Percentiles rank a stretch among this genome's conserved stretches.
Evolutionary conservation across 2,113 vertebrate species (phyloP).

Genomic region (Isurus oxyrinchus): DNA sequence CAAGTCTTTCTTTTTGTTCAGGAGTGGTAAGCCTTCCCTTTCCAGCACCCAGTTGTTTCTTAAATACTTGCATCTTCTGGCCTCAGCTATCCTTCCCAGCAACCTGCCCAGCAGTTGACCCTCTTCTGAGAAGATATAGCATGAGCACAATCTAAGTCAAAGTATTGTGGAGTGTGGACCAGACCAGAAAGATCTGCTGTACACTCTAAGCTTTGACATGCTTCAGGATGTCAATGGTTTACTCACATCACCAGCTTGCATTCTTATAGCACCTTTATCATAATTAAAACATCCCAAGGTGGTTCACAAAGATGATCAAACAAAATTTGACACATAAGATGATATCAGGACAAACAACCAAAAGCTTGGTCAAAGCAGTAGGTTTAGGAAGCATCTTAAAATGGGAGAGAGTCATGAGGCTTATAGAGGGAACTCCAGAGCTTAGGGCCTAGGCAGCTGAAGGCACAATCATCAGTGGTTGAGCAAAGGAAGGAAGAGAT

Average conservation of each 20-base stretch:
- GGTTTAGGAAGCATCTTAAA: background rate
- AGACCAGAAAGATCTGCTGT: no score
- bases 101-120: background rate
- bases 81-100: background rate
- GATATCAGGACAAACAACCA: background rate
- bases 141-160: background rate
- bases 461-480: background rate
- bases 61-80: background rate
- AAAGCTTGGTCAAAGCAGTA: background rate
- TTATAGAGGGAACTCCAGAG: background rate
- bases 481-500: background rate
- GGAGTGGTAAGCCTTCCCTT: background rate
- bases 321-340: background rate
- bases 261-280: background rate
- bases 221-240: no score
- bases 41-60: background rate
- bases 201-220: no score
- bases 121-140: background rate
- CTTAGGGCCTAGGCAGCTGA: background rate
- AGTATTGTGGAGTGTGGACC: no score
- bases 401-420: background rate
- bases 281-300: background rate
- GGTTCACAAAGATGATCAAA: background rate
- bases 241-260: background rate
- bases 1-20: background rate